phyloP scores from a whole-genome alignment of 2,113 vertebrate species.

The Hiodon alosoides region DNA sequence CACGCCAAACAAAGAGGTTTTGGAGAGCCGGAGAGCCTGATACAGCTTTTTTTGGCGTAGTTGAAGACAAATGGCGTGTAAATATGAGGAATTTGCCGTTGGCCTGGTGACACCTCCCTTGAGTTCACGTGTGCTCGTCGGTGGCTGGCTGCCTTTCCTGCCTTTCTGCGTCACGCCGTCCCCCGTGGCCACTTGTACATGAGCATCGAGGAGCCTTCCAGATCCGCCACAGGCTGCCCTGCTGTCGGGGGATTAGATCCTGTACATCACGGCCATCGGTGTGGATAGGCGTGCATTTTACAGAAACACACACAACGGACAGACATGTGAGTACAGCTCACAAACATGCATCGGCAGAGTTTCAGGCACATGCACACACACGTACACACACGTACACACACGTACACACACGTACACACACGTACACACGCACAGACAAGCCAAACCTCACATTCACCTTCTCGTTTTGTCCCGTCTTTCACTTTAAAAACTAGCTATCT shows the following conservation, averaged over 20 bases:
- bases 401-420: conserved; percentile 3
- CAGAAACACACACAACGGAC: neutral
- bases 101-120: neutral
- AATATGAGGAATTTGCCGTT: neutral
- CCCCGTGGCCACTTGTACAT: conserved; percentile 44
- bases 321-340: neutral
- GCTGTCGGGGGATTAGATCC: conserved; percentile 13
- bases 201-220: conserved; percentile 32
- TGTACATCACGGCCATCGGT: neutral
- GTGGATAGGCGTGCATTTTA: neutral
- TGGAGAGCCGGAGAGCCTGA: too few relatives aligned
- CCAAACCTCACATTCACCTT: neutral
- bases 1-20: too few relatives aligned
- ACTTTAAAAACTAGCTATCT: too few relatives aligned
- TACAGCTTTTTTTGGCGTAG: too few relatives aligned
- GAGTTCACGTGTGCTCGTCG: neutral
- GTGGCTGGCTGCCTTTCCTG: neutral
- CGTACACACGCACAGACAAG: neutral
- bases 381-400: neutral
- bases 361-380: neutral
- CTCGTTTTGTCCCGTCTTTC: conserved; percentile 17
- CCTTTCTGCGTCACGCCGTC: conserved; percentile 26
- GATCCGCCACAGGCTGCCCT: conserved; percentile 34
- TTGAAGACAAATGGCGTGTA: too few relatives aligned
- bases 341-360: neutral